phyloP scores from a whole-genome alignment of 92 coral and sea anemone genomes.

The Actinernus sp. region DNA sequence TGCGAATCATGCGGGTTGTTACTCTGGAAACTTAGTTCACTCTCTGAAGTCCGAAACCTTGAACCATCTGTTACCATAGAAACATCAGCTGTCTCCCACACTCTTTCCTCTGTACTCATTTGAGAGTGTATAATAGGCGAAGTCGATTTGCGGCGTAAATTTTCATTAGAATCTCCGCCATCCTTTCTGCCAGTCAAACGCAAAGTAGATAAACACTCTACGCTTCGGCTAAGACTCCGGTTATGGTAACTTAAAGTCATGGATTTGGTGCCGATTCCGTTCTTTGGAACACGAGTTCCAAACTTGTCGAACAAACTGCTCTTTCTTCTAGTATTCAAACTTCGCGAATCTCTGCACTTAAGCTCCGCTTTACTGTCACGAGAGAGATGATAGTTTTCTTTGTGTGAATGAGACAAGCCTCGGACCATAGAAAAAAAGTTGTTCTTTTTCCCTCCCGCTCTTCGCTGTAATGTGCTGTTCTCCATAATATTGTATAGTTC shows the following conservation, averaged over 20 bases:
- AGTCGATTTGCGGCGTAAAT: too few species aligned
- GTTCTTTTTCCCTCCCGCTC: not conserved
- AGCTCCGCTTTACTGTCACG: too few species aligned
- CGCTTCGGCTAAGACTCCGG: not conserved
- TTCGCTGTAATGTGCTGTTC: not conserved
- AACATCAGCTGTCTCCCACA: not conserved
- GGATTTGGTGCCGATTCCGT: too few species aligned
- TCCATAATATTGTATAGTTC: not conserved
- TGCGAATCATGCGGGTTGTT: not conserved
- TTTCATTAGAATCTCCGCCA: too few species aligned
- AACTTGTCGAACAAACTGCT: too few species aligned
- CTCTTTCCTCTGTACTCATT: too few species aligned
- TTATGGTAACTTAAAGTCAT: not conserved
- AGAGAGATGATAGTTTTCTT: not conserved
- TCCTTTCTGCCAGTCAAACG: too few species aligned
- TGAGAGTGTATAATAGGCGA: too few species aligned
- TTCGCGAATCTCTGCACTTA: too few species aligned
- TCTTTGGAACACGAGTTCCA: too few species aligned
- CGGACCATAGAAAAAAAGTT: not conserved
- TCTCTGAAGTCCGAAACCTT: not conserved
- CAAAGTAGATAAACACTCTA: not conserved
- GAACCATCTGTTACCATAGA: not conserved
- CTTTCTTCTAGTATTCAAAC: too few species aligned
- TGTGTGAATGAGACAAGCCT: not conserved
- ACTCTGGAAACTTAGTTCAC: too few species aligned